Base-by-base conservation (phyloP, 2,888 invertebrate species). In the Amphipyra tragopoginis region DNA sequence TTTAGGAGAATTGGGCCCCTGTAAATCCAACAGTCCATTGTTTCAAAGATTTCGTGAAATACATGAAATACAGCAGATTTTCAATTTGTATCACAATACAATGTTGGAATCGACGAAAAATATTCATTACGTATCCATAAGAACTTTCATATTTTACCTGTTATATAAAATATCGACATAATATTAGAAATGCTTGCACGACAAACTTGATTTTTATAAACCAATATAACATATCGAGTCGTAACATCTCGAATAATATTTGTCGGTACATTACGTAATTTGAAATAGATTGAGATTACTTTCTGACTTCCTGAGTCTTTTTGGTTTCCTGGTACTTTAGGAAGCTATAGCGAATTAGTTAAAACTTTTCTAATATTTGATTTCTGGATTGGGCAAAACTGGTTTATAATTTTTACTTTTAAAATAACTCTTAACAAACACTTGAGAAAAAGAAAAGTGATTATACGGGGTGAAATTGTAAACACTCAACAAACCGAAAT, bases 221-320 rank as follows among this genome's bases (percentile, higher is more conserved):
- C 51, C 60, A 68, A 68, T 72, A 59, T 13, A 55, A 21, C 68
- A 40, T 62, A 74, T 73, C 65, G 52, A 54, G 42, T 45, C 50
- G 42, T 54, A 54, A 54, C 42, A 65, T 70, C 70, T 53, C 36
- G 33, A 55, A 73, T 74, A 74, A 73, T 73, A 73, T 74, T 73
- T 70, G 48, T 49, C 33, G 52, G 53, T 61, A 53, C 59, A 64
- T 54, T 60, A 60, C 36, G 51, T 64, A 69, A 69, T 65, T 65
- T 61, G 42, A 53, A 56, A 73, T 55, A 50, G 62, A 52, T 66
- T 57, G 39, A 56, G 47, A 58, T 58, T 62, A 57, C 55, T 65
- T 58, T 42, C 60, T 34, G 54, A 43, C 8, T 55, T 47, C 14
- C 38, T 48, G 45, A 63, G 36, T 69, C 38, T 45, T 39, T 56